A percentile compares a stretch with the other conserved stretches of the same genome.
phyloP scores from a whole-genome alignment of 2,113 vertebrate species.

The Cyanocitta stelleri region DNA sequence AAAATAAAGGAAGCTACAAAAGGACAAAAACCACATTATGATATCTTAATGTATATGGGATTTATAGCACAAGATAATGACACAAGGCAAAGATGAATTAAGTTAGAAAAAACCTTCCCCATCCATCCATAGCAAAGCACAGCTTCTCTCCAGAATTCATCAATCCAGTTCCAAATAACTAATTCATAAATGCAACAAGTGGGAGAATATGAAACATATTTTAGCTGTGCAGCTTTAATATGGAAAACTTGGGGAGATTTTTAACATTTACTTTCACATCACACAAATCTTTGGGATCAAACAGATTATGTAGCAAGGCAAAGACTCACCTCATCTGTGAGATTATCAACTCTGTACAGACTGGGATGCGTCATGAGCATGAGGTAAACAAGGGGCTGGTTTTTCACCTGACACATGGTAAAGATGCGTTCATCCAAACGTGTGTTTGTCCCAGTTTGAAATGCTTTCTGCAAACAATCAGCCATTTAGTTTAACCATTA shows the following conservation, averaged over 20 bases:
- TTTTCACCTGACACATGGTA: slow-evolving; percentile 95
- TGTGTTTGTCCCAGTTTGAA: slow-evolving; percentile 87
- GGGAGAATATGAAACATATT: background rate
- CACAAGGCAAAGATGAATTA: background rate
- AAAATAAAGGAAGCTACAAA: background rate
- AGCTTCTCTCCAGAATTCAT: background rate
- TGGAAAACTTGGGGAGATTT: background rate
- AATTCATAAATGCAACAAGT: background rate
- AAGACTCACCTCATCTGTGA: slow-evolving; percentile 86
- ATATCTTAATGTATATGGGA: background rate
- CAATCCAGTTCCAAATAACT: background rate
- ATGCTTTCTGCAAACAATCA: slow-evolving; percentile 81
- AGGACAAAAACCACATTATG: background rate
- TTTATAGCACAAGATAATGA: background rate
- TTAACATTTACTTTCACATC: background rate
- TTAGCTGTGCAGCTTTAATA: background rate
- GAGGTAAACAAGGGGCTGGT: slow-evolving; percentile 87
- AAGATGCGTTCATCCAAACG: slow-evolving; percentile 90
- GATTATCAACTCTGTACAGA: slow-evolving; percentile 87
- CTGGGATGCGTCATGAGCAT: slow-evolving; percentile 91
- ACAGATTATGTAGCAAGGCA: background rate
- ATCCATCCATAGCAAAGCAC: background rate
- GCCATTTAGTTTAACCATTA: background rate
- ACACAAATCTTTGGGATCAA: background rate
- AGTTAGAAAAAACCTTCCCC: background rate